Percentiles rank a stretch among this genome's conserved stretches.
phyloP scores from a whole-genome alignment of 2,888 invertebrate genomes.

The Drosophila anceps region DNA sequence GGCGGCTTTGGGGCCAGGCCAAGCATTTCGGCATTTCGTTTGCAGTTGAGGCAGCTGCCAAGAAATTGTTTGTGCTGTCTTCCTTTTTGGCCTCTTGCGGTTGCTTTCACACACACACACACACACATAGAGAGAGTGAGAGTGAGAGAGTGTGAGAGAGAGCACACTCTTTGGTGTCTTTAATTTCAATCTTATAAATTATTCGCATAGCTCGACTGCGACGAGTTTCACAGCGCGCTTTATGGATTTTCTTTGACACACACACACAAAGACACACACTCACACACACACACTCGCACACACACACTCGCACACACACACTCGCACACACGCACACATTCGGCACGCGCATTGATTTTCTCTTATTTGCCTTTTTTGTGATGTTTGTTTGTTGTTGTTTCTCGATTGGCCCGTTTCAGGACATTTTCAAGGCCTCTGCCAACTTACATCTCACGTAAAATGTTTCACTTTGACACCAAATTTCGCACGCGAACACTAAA shows the following conservation, averaged over 20 bases:
- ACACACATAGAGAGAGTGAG: background rate
- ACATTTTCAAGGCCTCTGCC: constrained; percentile 68
- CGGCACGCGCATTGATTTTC: constrained; percentile 72
- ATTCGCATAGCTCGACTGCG: constrained; percentile 63
- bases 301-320: constrained; percentile 4
- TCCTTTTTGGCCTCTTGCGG: constrained; percentile 33
- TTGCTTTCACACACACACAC: constrained; percentile 8
- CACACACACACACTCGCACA: constrained; percentile 12
- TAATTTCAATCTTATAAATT: constrained; percentile 68
- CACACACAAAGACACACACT: constrained; percentile 19
- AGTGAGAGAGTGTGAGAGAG: background rate
- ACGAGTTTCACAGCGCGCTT: constrained; percentile 62
- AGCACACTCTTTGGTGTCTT: constrained; percentile 48
- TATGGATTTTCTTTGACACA: constrained; percentile 66
- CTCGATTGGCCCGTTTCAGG: constrained; percentile 48
- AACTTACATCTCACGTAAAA: constrained; percentile 61
- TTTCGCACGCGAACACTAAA: constrained; percentile 70
- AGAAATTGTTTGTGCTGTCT: constrained; percentile 49
- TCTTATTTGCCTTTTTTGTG: constrained; percentile 45
- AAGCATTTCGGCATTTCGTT: constrained; percentile 42
- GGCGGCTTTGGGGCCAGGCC: constrained; percentile 9
- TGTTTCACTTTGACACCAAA: constrained; percentile 63
- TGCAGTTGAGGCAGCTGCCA: constrained; percentile 48
- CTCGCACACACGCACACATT: constrained; percentile 29
- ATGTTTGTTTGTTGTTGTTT: constrained; percentile 23